These are phyloP conservation scores for Neolamprologus toae DNA, from an alignment of 2,113 vertebrate species.

Conservation along the genomic window DNA sequence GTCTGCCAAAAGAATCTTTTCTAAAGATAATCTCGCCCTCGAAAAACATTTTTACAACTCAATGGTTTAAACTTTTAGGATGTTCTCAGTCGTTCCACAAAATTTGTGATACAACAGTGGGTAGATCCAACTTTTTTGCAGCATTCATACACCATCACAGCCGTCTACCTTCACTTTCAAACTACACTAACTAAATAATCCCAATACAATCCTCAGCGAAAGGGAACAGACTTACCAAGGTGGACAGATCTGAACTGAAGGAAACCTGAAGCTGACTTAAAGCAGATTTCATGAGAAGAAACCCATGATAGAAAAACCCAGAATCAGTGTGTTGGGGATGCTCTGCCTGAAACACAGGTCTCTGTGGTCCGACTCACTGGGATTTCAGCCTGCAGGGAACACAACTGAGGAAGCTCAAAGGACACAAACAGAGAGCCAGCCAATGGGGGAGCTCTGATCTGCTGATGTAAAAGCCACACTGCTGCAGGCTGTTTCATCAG, in stretches of 20 bases:
- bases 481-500: background rate
- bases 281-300: background rate
- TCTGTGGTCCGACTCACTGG: background rate
- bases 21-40: background rate
- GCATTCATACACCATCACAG: background rate
- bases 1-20: background rate
- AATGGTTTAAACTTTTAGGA: background rate
- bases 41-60: background rate
- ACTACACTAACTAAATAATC: background rate
- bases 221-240: background rate
- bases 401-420: background rate
- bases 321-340: background rate
- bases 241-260: background rate
- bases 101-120: background rate
- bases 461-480: background rate
- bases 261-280: background rate
- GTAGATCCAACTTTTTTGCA: background rate
- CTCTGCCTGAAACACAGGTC: background rate
- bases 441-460: background rate
- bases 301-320: background rate
- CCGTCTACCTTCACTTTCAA: background rate
- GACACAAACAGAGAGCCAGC: background rate
- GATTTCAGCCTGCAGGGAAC: background rate
- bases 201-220: background rate
- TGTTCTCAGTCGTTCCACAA: rapidly evolving